Base-by-base conservation (phyloP, 2,888 invertebrate genomes). In the Heteromyza rotundicornis region DNA sequence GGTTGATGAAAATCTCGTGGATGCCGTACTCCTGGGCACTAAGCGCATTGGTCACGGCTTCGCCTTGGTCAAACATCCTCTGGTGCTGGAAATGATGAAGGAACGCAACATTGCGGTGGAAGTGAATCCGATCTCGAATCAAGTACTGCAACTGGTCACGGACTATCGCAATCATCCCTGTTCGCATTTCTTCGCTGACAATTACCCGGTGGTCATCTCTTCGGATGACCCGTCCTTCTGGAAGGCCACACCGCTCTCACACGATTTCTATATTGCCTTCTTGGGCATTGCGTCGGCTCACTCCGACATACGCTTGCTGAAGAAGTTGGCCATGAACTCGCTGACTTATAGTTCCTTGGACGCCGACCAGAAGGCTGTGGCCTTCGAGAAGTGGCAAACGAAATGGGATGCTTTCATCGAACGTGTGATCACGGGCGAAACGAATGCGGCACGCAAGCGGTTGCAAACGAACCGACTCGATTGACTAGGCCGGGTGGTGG, bases 161-260 rank as follows among this genome's bases (percentile, higher is more conserved):
- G 93, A 94, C 78, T 81, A 90, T 20, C 85, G 93, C 8, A 93
- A 92, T 79, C 94, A 94, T 84, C 92, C 94, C 0, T 86, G 88
- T 1, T 85, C 86, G 20, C 76, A 83, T 12, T 86, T 90, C 52
- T 84, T 93, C 57, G 87, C 92, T 2, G 84, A 87, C 24, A 87
- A 88, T 35, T 86, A 88, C 75, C 91, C 93, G 0, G 86, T 93
- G 0, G 89, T 94, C 0, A 83, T 94, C 27, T 89, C 92, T 0
- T 90, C 90, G 70, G 94, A 94, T 71, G 92, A 93, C 80, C 92
- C 92, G 0, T 89, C 90, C 0, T 86, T 89, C 36, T 94, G 92
- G 92, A 89, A 88, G 19, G 89, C 90, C 0, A 85, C 86, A 58
- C 90, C 88, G 0, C 78, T 93, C 10, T 89, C 90, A 57, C 90